Conservation (phyloP, 2,113 vertebrate species). For the Sylvicapra grimmia region DNA sequence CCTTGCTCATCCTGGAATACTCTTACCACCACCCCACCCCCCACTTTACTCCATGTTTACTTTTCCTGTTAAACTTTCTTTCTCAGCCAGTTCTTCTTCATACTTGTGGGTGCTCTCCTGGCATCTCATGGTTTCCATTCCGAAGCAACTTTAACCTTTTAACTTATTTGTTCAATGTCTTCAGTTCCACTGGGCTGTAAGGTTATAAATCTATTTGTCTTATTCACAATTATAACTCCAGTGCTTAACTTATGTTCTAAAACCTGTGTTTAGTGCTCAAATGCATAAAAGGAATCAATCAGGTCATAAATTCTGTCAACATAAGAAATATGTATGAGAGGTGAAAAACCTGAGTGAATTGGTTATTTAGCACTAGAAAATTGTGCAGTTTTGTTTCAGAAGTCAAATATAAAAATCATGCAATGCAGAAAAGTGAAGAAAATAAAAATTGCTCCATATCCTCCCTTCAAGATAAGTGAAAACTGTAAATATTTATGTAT, state of each 20-base stretch:
- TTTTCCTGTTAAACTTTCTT: neutral
- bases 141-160: neutral
- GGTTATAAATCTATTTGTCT: constrained; percentile 12
- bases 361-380: neutral
- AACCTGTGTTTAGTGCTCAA: neutral
- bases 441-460: neutral
- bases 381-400: neutral
- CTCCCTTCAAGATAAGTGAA: neutral
- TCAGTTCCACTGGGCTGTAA: neutral
- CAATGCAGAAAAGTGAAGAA: constrained; percentile 20
- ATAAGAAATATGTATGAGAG: neutral
- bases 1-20: neutral
- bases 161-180: constrained; percentile 20
- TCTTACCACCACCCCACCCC: neutral
- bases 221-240: neutral
- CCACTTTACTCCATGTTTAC: neutral
- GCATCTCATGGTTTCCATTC: neutral
- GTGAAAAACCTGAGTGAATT: neutral
- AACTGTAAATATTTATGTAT: neutral
- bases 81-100: neutral
- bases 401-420: constrained; percentile 11
- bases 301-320: neutral
- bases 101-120: neutral
- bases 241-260: neutral
- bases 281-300: neutral